These are phyloP conservation scores for Sarcoramphus papa DNA, from an alignment of 2,797 vertebrate species.

Conservation along the genomic window DNA sequence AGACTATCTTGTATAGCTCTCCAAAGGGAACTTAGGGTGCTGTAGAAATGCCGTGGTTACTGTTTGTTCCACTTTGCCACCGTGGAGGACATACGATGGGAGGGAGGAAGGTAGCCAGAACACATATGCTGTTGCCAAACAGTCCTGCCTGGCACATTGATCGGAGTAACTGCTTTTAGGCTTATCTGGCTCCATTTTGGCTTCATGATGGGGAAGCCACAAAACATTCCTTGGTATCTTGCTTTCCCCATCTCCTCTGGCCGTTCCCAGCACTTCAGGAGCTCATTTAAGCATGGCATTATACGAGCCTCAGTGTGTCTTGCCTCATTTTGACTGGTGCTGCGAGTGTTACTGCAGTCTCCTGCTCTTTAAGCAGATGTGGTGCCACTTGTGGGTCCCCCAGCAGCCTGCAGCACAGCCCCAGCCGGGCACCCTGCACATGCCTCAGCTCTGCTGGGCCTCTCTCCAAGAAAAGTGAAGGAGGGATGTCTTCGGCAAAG, in stretches of 20 bases:
- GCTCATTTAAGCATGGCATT: not conserved
- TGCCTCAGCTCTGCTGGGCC: not conserved
- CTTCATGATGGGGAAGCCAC: not conserved
- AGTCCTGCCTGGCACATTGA: not conserved
- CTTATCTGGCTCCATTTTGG: not conserved
- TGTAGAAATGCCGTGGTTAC: not conserved
- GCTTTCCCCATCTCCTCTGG: not conserved
- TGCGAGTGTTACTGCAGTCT: not conserved
- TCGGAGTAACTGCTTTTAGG: not conserved
- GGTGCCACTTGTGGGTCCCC: not conserved
- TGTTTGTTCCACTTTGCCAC: not conserved
- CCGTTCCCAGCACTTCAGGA: not conserved
- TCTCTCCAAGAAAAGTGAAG: not conserved
- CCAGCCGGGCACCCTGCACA: not conserved
- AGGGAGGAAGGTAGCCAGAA: not conserved
- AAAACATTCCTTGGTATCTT: not conserved
- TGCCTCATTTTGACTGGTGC: not conserved
- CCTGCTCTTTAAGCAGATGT: not conserved
- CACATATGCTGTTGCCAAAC: not conserved
- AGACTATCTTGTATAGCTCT: not conserved
- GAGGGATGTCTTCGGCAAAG: not conserved
- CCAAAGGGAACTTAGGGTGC: not conserved
- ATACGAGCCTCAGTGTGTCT: not conserved
- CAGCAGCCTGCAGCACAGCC: not conserved
- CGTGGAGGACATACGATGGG: not conserved